Base-by-base conservation (phyloP, 1,140 invertebrate genomes). In the Brachionus manjavacas region DNA sequence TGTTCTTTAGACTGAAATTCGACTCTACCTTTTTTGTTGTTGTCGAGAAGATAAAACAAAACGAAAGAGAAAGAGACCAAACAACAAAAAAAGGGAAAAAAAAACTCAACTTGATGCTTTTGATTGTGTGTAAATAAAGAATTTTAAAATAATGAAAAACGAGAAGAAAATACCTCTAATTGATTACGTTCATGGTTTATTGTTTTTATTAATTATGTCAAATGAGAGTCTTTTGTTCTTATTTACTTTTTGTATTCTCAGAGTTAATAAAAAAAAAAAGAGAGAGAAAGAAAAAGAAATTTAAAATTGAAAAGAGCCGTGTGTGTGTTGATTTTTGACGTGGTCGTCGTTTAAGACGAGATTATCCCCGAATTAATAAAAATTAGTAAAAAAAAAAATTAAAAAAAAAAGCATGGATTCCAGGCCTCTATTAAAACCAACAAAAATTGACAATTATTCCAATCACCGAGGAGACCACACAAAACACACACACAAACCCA, bases 201-300 rank as follows among this genome's bases (percentile, higher is more conserved):
- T 39, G 31, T 72, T 72, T 72, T 72, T 72, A 72, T 72, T 72
- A 72, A 72, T 72, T 72, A 72, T 72, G 68, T 72, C 68, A 72
- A 72, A 72, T 72, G 68, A 72, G 39, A 68, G 25, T 68, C 43
- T 46, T 12, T 46, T 46, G 43, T 35, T 31, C 28, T 31, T 72
- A 72, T 72, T 72, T 72, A 41, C 39, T 72, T 72, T 72, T 72
- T 72, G 68, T 72, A 72, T 72, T 72, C 43, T n/a, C n/a, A 41
- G 39, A 72, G 31, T 72, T 72, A 35, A 72, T 41, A 41, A 72
- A 35, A 68, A 68, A 23, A 68, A n/a, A n/a, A n/a, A n/a, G n/a
- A n/a, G n/a, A n/a, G n/a, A n/a, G n/a, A n/a, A n/a, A n/a, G n/a
- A 68, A 28, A 28, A 28, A 14, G 7, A 28, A 72, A 72, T 72